Base-by-base conservation (phyloP, 1,140 invertebrate species). In the Brachionus angularis region DNA sequence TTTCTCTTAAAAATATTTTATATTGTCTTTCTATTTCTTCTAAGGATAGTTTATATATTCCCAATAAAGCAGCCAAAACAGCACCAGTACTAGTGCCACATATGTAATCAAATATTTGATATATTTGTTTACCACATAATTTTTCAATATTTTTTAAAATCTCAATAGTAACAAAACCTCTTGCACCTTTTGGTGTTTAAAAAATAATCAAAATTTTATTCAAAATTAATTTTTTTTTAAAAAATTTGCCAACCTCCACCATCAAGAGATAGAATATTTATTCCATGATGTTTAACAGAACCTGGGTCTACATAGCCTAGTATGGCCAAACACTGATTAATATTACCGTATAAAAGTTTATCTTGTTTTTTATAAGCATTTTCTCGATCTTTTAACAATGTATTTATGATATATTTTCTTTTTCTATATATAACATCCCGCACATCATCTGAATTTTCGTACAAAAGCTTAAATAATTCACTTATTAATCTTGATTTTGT, bases 61-160 rank as follows among this genome's bases (percentile, higher is more conserved):
- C 80, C 3, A 81, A 53, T 42, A 84, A 72, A n/a, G 76, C 74
- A 18, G 80, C 79, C 12, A 84, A 75, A 16, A 84, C 77, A 7
- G 81, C 76, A 7, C 91, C 91, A 3, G 92, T 94, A 77, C 89
- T 92, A 12, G 95, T 91, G 7, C 93, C 93, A 77, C 90, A 89
- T 74, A 96, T 88, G 72, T 89, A 89, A 81, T 96, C 93, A 82
- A 96, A 96, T 29, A 85, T 73, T 72, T 86, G 78, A 73, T 82
- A 75, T 14, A 85, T 79, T 18, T 77, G 79, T 74, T 86, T 85
- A 1, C 87, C 87, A 50, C 42, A 67, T 18, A 47, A 47, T 47
- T 67, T 50, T 50, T 67, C 62, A 44, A 67, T 47, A 34, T 50
- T 67, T 50, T 67, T 67, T 16, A 67, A 36, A 67, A 67, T 23